Evolutionary conservation across 2,888 invertebrate genomes (phyloP).

Genomic region (Latheticus oryzae): DNA sequence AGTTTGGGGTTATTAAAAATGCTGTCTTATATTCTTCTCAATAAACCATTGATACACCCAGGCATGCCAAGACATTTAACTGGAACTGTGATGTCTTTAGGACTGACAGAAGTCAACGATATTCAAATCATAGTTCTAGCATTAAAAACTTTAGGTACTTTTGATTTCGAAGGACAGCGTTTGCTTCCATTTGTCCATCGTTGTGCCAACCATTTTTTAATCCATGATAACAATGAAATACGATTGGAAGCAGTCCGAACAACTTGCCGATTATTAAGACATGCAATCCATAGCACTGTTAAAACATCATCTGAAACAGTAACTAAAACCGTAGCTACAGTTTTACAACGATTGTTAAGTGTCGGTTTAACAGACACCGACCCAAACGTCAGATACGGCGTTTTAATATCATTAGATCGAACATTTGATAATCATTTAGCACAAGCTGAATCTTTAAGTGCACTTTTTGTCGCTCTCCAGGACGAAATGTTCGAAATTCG

Average conservation of each 20-base stretch:
- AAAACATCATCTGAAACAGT: constrained; percentile 84
- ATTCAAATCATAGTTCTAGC: constrained; percentile 90
- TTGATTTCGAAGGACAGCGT: constrained; percentile 89
- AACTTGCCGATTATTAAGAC: constrained; percentile 87
- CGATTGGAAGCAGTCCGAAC: constrained; percentile 95
- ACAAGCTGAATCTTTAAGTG: constrained; percentile 94
- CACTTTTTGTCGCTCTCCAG: constrained; percentile 93
- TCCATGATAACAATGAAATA: constrained; percentile 87
- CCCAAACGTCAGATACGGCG: constrained; percentile 93
- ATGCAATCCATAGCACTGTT: constrained; percentile 75
- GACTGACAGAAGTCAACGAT: constrained; percentile 73
- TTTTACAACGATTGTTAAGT: constrained; percentile 88
- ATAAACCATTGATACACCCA: constrained; percentile 84
- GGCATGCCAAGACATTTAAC: constrained; percentile 77
- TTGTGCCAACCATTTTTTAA: constrained; percentile 91
- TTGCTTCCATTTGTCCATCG: constrained; percentile 91
- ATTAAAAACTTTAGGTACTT: constrained; percentile 89
- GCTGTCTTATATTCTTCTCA: constrained; percentile 90
- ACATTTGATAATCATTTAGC: constrained; percentile 95
- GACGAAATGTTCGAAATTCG: constrained; percentile 97
- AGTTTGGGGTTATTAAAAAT: constrained; percentile 93
- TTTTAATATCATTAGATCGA: constrained; percentile 89
- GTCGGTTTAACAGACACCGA: constrained; percentile 97
- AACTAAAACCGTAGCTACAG: constrained; percentile 89
- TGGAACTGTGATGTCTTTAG: constrained; percentile 66